These are phyloP conservation scores for Ypsolopha scabrella DNA, from an alignment of 2,888 invertebrate genomes.

Conservation along the genomic window DNA sequence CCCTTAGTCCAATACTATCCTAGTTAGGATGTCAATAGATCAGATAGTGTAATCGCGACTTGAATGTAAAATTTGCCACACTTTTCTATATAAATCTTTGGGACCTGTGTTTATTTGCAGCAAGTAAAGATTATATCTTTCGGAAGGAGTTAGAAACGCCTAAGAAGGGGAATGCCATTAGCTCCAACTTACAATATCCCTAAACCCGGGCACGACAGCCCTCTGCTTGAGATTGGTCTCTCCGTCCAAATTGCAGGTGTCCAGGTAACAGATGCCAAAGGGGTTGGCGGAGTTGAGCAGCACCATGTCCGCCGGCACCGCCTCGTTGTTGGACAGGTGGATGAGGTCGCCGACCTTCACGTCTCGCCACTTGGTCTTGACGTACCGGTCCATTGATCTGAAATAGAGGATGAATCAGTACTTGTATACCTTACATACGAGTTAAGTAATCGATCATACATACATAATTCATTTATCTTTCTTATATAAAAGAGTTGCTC, in stretches of 20 bases:
- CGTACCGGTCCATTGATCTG: constrained; percentile 86
- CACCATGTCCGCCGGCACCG: constrained; percentile 95
- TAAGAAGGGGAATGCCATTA: background rate
- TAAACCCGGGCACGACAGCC: constrained; percentile 83
- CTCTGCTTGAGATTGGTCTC: constrained; percentile 96
- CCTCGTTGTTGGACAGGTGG: constrained; percentile 95
- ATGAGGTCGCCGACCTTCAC: constrained; percentile 94
- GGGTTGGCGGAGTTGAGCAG: constrained; percentile 89
- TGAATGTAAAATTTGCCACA: no score
- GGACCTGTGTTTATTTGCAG: no score
- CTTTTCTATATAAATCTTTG: no score
- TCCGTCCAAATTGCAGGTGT: constrained; percentile 96
- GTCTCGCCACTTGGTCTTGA: constrained; percentile 90
- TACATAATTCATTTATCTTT: no score
- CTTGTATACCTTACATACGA: no score
- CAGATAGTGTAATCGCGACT: no score
- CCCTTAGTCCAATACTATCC: no score
- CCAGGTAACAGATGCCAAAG: constrained; percentile 91
- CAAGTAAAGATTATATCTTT: no score
- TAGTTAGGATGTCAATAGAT: no score
- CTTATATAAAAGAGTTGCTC: no score
- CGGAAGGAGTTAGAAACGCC: no score
- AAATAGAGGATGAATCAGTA: background rate
- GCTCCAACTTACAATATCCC: constrained; percentile 71
- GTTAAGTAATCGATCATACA: no score